Evolutionary conservation across 2,888 invertebrate species (phyloP).

Genomic region (Automeris io): DNA sequence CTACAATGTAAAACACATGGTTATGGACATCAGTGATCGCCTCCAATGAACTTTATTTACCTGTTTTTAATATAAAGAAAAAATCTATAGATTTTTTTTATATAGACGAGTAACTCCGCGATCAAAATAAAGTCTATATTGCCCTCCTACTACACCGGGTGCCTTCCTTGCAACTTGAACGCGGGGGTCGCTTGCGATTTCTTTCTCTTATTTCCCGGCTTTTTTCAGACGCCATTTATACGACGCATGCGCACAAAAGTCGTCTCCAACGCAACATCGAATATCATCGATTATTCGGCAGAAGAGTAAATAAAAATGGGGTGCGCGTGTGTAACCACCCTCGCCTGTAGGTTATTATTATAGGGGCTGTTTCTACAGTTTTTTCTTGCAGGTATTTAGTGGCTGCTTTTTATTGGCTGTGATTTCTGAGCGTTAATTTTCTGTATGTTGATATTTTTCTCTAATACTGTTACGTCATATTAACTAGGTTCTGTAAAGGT

Average conservation of each 20-base stretch:
- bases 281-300: conserved; percentile 59
- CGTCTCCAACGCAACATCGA: conserved; percentile 28
- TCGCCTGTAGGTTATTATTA: conserved; percentile 16
- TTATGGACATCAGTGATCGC: too few relatives aligned
- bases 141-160: conserved; percentile 30
- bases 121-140: neutral
- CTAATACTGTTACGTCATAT: too few relatives aligned
- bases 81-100: too few relatives aligned
- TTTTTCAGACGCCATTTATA: conserved; percentile 71
- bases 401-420: neutral
- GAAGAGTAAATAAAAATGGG: conserved; percentile 51
- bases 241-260: conserved; percentile 54
- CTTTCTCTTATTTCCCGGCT: conserved; percentile 72
- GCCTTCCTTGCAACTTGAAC: conserved; percentile 39
- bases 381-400: conserved; percentile 13
- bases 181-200: conserved; percentile 47
- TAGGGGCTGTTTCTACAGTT: conserved; percentile 15
- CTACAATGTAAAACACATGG: too few relatives aligned
- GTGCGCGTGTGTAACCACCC: conserved; percentile 26
- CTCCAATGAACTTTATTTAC: too few relatives aligned
- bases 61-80: too few relatives aligned
- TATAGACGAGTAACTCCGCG: too few relatives aligned
- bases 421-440: neutral
- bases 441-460: conserved; percentile 10
- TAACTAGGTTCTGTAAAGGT: too few relatives aligned